phyloP scores from a whole-genome alignment of 1,140 invertebrate species.

The Palaemon carinicauda region DNA sequence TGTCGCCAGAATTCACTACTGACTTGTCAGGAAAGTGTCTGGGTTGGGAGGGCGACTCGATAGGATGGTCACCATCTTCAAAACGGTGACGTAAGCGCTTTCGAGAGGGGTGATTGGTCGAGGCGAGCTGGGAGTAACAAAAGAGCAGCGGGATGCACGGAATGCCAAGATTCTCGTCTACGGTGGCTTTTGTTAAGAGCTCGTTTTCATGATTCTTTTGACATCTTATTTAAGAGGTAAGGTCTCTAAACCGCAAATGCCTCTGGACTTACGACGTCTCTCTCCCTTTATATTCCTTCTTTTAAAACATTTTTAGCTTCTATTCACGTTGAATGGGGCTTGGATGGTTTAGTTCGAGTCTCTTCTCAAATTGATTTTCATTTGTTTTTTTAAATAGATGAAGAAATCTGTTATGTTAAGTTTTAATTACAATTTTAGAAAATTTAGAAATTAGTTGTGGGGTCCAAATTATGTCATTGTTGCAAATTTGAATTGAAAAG shows the following conservation, averaged over 20 bases:
- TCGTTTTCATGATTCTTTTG: constrained; percentile 11
- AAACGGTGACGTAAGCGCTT: constrained; percentile 13
- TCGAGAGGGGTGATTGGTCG: constrained; percentile 14
- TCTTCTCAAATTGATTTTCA: no score
- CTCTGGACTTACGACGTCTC: not conserved
- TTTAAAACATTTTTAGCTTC: no score
- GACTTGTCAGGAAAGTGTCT: not conserved
- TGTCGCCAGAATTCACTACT: constrained; percentile 28
- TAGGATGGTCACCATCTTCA: constrained; percentile 29
- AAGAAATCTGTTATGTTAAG: no score
- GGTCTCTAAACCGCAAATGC: not conserved
- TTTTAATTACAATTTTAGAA: no score
- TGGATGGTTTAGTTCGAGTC: no score
- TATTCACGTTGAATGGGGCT: no score
- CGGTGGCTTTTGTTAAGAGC: constrained; percentile 6
- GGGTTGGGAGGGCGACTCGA: not conserved
- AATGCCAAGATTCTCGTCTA: constrained; percentile 38
- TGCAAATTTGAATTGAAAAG: no score
- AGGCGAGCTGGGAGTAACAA: not conserved
- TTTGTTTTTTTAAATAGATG: no score
- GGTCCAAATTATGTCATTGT: no score
- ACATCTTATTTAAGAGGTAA: constrained; percentile 26
- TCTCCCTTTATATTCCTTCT: no score
- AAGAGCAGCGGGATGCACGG: constrained; percentile 49
- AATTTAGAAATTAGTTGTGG: no score